Percentiles rank a stretch among this genome's conserved stretches.
Conservation (phyloP, 2,888 invertebrate genomes). For the Pristionchus exspectatus region DNA sequence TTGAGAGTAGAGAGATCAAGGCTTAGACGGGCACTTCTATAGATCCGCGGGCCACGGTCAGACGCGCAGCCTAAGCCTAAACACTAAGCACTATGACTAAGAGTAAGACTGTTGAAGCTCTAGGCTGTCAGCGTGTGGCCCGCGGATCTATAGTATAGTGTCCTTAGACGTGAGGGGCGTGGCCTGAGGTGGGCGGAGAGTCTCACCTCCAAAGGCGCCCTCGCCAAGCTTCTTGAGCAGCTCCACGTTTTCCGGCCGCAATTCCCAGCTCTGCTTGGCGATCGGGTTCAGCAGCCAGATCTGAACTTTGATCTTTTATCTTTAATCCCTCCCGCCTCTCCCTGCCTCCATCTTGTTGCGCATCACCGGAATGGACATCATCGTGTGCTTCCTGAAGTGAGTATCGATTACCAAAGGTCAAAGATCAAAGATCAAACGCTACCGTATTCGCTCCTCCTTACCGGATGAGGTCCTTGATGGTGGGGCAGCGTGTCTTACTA, state of each 20-base stretch:
- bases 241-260: conserved; percentile 16
- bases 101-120: no score
- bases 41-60: no score
- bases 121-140: no score
- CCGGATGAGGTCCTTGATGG: conserved; percentile 44
- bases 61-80: no score
- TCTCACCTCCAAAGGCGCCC: conserved; percentile 48
- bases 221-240: conserved; percentile 46
- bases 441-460: background rate
- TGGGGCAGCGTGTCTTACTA: background rate
- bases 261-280: conserved; percentile 52
- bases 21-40: no score
- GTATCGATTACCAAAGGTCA: background rate
- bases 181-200: background rate
- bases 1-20: no score
- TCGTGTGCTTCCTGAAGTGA: conserved; percentile 31
- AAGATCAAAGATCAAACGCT: background rate
- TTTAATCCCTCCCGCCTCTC: background rate
- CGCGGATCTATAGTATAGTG: no score
- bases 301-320: conserved; percentile 16
- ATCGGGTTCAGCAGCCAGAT: conserved; percentile 51
- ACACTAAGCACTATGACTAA: no score
- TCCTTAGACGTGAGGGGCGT: background rate
- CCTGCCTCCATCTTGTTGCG: conserved; percentile 9
- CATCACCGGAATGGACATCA: conserved; percentile 44